These are phyloP conservation scores for Cheumatopsyche charites DNA, from an alignment of 1,140 invertebrate genomes.

Conservation along the genomic window DNA sequence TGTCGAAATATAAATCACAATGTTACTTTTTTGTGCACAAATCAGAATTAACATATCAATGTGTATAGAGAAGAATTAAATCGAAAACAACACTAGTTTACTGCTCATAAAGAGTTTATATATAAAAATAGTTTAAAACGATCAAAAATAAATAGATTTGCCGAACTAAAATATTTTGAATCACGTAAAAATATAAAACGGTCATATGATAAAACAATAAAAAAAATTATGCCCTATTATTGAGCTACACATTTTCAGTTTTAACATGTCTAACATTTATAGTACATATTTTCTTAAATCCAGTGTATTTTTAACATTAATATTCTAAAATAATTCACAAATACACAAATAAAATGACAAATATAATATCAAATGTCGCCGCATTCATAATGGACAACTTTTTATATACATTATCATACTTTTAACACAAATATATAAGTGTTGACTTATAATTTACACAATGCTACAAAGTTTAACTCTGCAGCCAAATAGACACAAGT, in stretches of 20 bases:
- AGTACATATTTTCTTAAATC: conserved; percentile 8
- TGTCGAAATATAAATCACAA: neutral
- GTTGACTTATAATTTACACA: conserved; percentile 15
- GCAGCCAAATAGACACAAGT: conserved; percentile 10
- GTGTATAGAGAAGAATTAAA: no score
- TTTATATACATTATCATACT: conserved; percentile 8
- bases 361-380: conserved; percentile 23
- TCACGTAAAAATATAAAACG: neutral
- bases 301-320: neutral
- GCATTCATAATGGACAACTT: conserved; percentile 27
- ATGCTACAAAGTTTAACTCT: conserved; percentile 6
- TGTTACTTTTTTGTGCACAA: no score
- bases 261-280: conserved; percentile 20
- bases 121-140: no score
- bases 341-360: conserved; percentile 28
- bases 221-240: neutral
- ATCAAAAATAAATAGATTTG: no score
- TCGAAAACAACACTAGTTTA: no score
- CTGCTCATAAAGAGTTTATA: no score
- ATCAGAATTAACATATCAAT: no score
- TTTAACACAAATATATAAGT: neutral
- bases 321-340: conserved; percentile 11
- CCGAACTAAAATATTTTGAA: neutral
- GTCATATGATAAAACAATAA: neutral
- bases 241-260: neutral